Evolutionary conservation across 2,797 vertebrate species (phyloP), one percentile per base, ranked within the genome.

Genomic region (Denticeps clupeoides): DNA sequence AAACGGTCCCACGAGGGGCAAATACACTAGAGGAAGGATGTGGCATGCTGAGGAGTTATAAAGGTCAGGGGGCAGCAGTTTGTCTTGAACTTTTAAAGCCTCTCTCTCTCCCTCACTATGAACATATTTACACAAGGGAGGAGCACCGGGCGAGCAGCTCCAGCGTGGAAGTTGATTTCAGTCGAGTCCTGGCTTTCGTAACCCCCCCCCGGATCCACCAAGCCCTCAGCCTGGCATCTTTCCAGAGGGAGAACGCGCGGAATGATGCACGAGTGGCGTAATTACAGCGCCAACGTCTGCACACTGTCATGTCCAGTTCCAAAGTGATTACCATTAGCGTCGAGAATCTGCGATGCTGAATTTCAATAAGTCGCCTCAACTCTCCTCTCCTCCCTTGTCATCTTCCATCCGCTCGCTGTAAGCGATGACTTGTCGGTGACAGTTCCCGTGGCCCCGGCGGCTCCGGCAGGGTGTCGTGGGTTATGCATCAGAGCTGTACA

Each of bases 361-460:
- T n/a, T n/a, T n/a, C n/a, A n/a, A n/a, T n/a, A n/a, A n/a, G n/a
- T 3, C 51, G 55, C n/a, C 9, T 33, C 27, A 45, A 25, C 13
- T 33, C 21, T 43, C 22, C 41, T 13, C 33, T 49, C 22, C 24
- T 9, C 41, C 2, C 42, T 10, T 3, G 5, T 26, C 11, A 4
- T 10, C 28, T 18, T 25, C 12, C 15, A 41, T n/a, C 22, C 21
- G 11, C 7, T 16, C 21, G 12, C 2, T 13, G 43, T 60, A 64
- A 69, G 65, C 22, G 60, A 70, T 76, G 52, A 21, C 47, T 65
- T 75, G 70, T 74, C 79, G 77, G 65, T 75, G 58, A 63, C 70
- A 67, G 55, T 33, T 61, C 67, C 59, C 62, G 63, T 68, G 74
- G 65, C 61, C 60, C 55, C 60, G 56, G 25, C n/a, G 56, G 59